Evolutionary conservation across 2,888 invertebrate species (phyloP), one percentile per base, ranked within the genome.

Genomic region (Acheta domesticus): DNA sequence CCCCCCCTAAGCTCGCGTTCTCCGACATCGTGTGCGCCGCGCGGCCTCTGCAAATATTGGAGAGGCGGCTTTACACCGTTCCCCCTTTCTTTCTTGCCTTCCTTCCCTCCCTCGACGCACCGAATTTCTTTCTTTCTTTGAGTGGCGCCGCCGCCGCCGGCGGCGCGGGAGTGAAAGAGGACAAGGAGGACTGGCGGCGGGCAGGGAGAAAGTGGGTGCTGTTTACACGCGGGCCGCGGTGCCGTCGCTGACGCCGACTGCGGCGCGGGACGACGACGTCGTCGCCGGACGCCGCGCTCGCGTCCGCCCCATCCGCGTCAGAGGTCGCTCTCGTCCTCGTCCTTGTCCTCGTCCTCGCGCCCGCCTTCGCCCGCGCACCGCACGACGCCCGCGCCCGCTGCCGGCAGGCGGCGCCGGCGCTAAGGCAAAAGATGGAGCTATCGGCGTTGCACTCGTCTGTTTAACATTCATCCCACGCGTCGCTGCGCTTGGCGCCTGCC

Each of bases 391-490:
- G 5, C 62, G 62, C 62, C 14, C 62, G n/a, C n/a, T 62, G 62
- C 16, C 14, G 16, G 8, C n/a, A 8, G 62, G 62, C 62, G 62
- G 62, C 62, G 62, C 14, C 62, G 16, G 62, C 62, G 62, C 62
- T 0, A 62, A 62, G n/a, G 62, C 62, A 62, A 62, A 62, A 62
- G n/a, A 62, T 62, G n/a, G 14, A 62, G 62, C 77, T 79, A 79
- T 76, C 62, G 20, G 79, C 75, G 74, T 49, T 79, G 76, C 82
- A 80, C 80, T 79, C 80, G 81, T 79, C 80, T 81, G 79, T 82
- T 82, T 82, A 82, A 82, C 81, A 81, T 82, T 82, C 81, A 82
- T 82, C 81, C 81, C 82, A 80, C 79, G 82, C 80, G 78, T 78
- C 78, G 80, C 75, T 81, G 77, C 48, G 73, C 79, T 79, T 77